phyloP scores from a whole-genome alignment of 2,888 invertebrate species.

The Cephus runcator region DNA sequence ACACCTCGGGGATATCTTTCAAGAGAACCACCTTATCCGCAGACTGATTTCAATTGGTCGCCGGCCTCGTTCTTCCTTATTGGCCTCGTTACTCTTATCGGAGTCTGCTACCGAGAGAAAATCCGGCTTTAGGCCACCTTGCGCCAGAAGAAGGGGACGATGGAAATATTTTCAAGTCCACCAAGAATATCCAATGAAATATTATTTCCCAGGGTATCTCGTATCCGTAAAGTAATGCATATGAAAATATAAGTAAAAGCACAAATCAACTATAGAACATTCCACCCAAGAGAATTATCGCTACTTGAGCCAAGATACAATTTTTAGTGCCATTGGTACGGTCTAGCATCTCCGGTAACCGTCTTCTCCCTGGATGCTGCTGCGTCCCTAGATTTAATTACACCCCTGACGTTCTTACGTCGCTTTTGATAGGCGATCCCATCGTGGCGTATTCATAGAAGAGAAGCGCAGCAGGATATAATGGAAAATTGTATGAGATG shows the following conservation, averaged over 20 bases:
- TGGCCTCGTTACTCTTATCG: slow-evolving; percentile 6
- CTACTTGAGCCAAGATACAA: background rate
- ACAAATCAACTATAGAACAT: background rate
- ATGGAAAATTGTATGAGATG: background rate
- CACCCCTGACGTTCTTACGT: background rate
- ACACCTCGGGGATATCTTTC: background rate
- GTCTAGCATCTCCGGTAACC: background rate
- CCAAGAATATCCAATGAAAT: background rate
- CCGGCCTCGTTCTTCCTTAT: background rate
- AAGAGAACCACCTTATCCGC: background rate
- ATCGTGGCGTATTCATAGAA: background rate
- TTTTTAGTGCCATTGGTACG: background rate
- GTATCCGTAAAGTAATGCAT: background rate
- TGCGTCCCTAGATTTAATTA: background rate
- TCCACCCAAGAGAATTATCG: background rate
- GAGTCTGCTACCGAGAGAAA: background rate
- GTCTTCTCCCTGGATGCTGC: background rate
- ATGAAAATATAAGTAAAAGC: background rate
- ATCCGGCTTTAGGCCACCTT: background rate
- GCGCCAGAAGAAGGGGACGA: background rate
- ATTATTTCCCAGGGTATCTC: background rate
- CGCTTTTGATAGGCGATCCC: background rate
- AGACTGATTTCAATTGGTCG: slow-evolving; percentile 2
- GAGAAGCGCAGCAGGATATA: background rate
- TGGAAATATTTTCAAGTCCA: background rate